Conservation (phyloP, 2,888 invertebrate species). For the Drosophila multiciliata region DNA sequence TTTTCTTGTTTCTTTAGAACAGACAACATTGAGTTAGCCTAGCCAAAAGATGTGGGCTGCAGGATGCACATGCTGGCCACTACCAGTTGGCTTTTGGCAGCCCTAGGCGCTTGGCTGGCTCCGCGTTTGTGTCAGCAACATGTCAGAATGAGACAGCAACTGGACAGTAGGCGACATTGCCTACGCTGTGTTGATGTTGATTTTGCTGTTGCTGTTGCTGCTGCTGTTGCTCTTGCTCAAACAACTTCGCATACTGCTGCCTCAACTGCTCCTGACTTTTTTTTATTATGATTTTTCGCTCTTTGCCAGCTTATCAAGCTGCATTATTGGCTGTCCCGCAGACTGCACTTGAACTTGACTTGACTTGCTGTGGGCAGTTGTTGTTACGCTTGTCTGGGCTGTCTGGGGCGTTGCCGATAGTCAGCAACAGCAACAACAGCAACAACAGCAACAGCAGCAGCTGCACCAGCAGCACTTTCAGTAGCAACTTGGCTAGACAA, state of each 20-base stretch:
- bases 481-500: conserved; percentile 54
- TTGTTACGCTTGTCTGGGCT: conserved; percentile 79
- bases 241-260: conserved; percentile 32
- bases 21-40: conserved; percentile 15
- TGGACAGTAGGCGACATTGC: conserved; percentile 73
- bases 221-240: conserved; percentile 37
- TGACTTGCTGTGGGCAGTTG: conserved; percentile 81
- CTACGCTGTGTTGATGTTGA: conserved; percentile 40
- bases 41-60: conserved; percentile 60
- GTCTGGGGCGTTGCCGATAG: conserved; percentile 78
- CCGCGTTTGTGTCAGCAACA: conserved; percentile 82
- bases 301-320: conserved; percentile 68
- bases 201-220: conserved; percentile 11
- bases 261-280: conserved; percentile 24
- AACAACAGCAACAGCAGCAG: conserved; percentile 46
- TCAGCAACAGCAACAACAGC: conserved; percentile 52
- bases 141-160: conserved; percentile 75
- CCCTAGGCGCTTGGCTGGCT: conserved; percentile 59
- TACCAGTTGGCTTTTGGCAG: conserved; percentile 56
- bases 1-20: background rate
- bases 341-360: conserved; percentile 79
- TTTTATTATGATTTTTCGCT: conserved; percentile 69
- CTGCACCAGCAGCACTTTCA: conserved; percentile 28
- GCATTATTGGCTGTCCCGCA: conserved; percentile 70
- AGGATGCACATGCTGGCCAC: conserved; percentile 56